Percentiles rank a stretch among this genome's conserved stretches.
These are phyloP conservation scores for Candidula unifasciata DNA, from an alignment of 2,888 invertebrate genomes.

Conservation along the genomic window DNA sequence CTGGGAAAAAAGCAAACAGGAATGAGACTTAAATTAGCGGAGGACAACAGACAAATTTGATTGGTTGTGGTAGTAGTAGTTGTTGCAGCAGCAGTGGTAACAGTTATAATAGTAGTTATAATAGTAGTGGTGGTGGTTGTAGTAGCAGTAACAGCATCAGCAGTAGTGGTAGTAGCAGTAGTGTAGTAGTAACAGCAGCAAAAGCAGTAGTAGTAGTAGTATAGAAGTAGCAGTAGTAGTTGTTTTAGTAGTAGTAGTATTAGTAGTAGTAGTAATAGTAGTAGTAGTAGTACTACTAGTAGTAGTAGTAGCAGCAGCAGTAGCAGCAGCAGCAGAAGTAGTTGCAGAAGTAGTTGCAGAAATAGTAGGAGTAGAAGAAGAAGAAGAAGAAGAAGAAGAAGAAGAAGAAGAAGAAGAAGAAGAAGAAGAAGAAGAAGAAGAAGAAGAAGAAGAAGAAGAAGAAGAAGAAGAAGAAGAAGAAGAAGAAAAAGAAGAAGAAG, in stretches of 20 bases:
- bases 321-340: background rate
- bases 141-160: background rate
- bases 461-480: background rate
- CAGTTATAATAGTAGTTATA: too few relatives aligned
- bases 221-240: too few relatives aligned
- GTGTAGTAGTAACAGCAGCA: background rate
- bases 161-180: background rate
- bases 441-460: background rate
- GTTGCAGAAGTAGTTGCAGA: background rate
- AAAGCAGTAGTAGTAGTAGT: background rate
- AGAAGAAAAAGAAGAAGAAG: background rate
- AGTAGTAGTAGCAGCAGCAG: background rate
- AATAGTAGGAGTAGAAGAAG: background rate
- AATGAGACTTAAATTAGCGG: background rate
- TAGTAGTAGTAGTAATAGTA: too few relatives aligned
- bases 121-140: too few relatives aligned
- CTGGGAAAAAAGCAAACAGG: background rate
- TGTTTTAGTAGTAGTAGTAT: too few relatives aligned
- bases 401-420: slow-evolving; percentile 1
- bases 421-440: background rate
- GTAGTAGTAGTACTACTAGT: too few relatives aligned
- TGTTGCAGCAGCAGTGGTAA: too few relatives aligned
- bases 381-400: background rate
- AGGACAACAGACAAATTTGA: background rate
- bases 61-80: too few relatives aligned